A percentile compares a stretch with the other conserved stretches of the same genome.
phyloP scores from a whole-genome alignment of 2,113 vertebrate genomes.

The Tricholaema leucomelas region DNA sequence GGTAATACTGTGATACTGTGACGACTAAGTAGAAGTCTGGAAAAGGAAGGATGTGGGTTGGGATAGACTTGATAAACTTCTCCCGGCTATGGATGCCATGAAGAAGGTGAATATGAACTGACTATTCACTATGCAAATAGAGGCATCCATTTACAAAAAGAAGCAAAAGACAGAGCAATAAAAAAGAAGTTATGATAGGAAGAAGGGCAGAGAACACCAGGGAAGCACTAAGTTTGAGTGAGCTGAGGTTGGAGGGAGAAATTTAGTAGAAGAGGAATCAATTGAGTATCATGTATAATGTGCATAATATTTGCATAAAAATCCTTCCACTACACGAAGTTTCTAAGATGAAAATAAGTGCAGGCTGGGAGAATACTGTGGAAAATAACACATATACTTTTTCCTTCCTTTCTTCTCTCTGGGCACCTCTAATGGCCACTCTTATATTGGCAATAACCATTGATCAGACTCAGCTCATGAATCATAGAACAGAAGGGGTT shows the following conservation, averaged over 20 bases:
- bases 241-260: not conserved
- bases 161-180: not conserved
- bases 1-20: too few species aligned
- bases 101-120: not conserved
- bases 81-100: not conserved
- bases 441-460: not conserved
- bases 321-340: not conserved
- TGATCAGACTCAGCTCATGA: not conserved
- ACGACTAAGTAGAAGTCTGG: not conserved
- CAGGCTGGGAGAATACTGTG: not conserved
- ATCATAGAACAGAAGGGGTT: too few species aligned
- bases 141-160: not conserved
- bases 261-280: not conserved
- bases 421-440: not conserved
- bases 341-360: not conserved
- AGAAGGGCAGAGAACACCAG: not conserved
- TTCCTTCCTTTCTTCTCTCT: not conserved
- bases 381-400: not conserved
- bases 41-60: not conserved
- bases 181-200: not conserved
- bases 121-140: not conserved
- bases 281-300: not conserved
- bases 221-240: not conserved
- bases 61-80: not conserved
- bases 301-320: not conserved